Base-by-base conservation (phyloP, 1,140 invertebrate genomes). In the Drosophila bocki region DNA sequence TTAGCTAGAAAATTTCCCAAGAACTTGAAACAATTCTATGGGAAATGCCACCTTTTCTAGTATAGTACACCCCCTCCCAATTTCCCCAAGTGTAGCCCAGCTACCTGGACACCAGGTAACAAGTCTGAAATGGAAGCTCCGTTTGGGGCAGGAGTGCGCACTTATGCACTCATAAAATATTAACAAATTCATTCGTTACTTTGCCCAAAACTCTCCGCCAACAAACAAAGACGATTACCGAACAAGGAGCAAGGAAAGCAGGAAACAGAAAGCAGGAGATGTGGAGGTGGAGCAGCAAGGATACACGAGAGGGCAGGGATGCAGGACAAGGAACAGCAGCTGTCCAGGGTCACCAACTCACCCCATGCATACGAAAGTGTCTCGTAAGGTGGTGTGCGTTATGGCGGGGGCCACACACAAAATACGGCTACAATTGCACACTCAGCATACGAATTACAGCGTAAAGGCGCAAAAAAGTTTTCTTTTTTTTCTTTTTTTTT, bases 141-240 rank as follows among this genome's bases (percentile, higher is more conserved):
- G 75, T 67, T 64, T 53, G 63, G 65, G 51, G 62, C 74, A 71
- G 72, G 86, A 90, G 85, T 90, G 85, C 86, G 86, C 85, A 90
- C 85, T 90, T 90, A 90, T 90, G 82, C 82, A 82, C 85, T 90
- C 85, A 90, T 90, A 91, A 90, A 90, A 90, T 90, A 90, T 90
- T 90, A 90, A 90, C 85, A 90, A 90, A 90, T 90, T 90, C 85
- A 90, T 90, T 90, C 85, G 85, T 90, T 90, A 90, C 85, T 91
- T 91, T 91, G 75, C 81, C 82, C 75, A 80, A 90, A 90, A 81
- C 85, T 78, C 85, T 90, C 82, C 82, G 78, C 70, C 78, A 85
- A 90, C 65, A 82, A 77, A 90, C 85, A 85, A 90, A 88, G 81
- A 88, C 81, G 85, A 90, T 88, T 88, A 90, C 85, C 80, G 59